phyloP scores from a whole-genome alignment of 2,113 vertebrate species.

The Tapirus terrestris region DNA sequence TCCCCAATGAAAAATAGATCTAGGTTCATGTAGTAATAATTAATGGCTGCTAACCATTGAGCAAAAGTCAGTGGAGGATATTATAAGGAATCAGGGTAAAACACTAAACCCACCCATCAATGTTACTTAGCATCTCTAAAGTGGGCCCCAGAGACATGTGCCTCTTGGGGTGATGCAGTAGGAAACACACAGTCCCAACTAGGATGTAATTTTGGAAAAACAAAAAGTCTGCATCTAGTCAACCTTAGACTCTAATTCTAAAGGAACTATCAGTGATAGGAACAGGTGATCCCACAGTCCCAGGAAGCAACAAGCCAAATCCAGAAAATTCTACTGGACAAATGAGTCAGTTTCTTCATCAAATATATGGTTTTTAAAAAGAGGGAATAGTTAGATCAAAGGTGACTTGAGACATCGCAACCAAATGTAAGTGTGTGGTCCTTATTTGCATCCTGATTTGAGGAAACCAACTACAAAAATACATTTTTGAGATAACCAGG shows the following conservation, averaged over 20 bases:
- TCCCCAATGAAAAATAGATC: not conserved
- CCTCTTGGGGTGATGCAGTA: not conserved
- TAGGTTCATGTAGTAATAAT: not conserved
- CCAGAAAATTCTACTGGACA: not conserved
- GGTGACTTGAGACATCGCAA: not conserved
- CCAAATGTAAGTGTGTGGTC: accelerated
- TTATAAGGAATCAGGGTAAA: not conserved
- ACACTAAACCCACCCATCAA: not conserved
- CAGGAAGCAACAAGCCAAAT: not conserved
- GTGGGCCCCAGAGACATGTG: not conserved
- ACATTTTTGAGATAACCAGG: not conserved
- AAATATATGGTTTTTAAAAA: not conserved
- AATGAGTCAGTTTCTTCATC: not conserved
- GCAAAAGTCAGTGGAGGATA: not conserved
- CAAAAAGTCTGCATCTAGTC: not conserved
- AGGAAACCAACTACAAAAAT: not conserved
- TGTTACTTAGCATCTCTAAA: not conserved
- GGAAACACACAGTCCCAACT: not conserved
- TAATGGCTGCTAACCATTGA: slow-evolving; percentile 27
- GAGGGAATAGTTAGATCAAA: not conserved
- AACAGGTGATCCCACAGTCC: not conserved
- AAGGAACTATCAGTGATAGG: not conserved
- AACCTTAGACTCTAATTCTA: not conserved
- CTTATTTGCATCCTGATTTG: not conserved
- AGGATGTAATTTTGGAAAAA: not conserved